Conservation (phyloP, 2,797 vertebrate genomes). For the Sebastes cheni region DNA sequence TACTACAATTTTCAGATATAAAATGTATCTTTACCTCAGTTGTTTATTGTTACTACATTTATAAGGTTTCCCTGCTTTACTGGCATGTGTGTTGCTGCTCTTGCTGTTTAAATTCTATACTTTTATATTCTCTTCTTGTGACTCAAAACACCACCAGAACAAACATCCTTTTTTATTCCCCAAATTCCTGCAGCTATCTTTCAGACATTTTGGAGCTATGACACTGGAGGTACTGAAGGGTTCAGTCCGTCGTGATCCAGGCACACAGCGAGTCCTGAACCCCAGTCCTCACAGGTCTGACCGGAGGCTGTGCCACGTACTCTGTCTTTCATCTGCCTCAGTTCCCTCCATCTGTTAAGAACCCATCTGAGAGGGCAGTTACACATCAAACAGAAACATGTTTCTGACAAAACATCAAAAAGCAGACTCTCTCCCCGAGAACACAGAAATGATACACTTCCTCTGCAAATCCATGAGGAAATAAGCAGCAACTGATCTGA, state of each 20-base stretch:
- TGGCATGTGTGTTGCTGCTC: background rate
- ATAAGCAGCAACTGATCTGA: background rate
- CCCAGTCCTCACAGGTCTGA: background rate
- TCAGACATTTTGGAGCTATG: background rate
- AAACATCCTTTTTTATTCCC: background rate
- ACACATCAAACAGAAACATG: conserved; percentile 43
- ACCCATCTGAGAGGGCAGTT: conserved; percentile 27
- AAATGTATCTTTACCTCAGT: background rate
- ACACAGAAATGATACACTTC: conserved; percentile 10
- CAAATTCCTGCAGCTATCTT: background rate
- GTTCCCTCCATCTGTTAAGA: conserved; percentile 42
- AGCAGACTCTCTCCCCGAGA: background rate
- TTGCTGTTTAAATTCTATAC: background rate
- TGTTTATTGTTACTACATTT: background rate
- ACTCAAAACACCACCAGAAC: background rate
- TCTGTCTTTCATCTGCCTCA: conserved; percentile 56
- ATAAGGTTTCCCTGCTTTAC: background rate
- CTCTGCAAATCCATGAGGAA: conserved; percentile 2
- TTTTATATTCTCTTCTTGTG: background rate
- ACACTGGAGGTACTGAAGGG: background rate
- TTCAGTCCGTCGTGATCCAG: background rate
- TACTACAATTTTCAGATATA: background rate
- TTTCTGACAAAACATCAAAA: conserved; percentile 48
- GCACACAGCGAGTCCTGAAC: background rate
- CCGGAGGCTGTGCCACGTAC: background rate